Evolutionary conservation across 1,140 invertebrate species (phyloP), one percentile per base, ranked within the genome.

Genomic region (Helicoverpa armigera): DNA sequence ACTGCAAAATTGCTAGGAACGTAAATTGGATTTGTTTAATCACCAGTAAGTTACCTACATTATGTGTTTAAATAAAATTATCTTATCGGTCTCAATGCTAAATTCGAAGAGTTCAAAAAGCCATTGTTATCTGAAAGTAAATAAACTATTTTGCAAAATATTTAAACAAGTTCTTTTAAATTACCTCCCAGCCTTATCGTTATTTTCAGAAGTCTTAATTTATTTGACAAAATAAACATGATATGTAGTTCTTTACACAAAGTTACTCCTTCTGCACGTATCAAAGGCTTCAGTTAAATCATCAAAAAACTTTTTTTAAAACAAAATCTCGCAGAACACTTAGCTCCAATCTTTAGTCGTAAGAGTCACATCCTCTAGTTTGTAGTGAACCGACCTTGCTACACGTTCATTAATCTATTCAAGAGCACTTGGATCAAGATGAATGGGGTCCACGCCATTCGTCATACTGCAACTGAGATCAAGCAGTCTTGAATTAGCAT

Each of bases 351-450:
- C 65, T 69, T 18, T 35, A 23, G 1, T 2, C 16, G 16, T 16
- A 48, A 48, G 63, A 50, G 65, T 50, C 65, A 69, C 43, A 48
- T 69, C 65, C 65, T 10, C 35, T 43, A 43, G 35, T 43, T 43
- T 43, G 35, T 23, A 43, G 63, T 4, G 2, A 14, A n/a, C 16
- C 11, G 65, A 43, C 65, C 65, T 69, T 69, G 43, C 65, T 50
- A 50, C n/a, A 23, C 35, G 56, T 50, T 69, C 50, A 69, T 69
- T 61, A 61, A 61, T 50, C 65, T 50, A 69, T 69, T 69, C 65
- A 50, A 50, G 65, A 69, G 16, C 65, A 18, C 16, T 69, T 16
- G 16, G 43, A 69, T 69, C 65, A 69, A 69, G 16, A 69, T 51
- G 43, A 69, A 69, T 69, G 43, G 16, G 18, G 18, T 43, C 65